Conservation (phyloP, 2,797 vertebrate species). For the Xiphorhynchus erythropygius region DNA sequence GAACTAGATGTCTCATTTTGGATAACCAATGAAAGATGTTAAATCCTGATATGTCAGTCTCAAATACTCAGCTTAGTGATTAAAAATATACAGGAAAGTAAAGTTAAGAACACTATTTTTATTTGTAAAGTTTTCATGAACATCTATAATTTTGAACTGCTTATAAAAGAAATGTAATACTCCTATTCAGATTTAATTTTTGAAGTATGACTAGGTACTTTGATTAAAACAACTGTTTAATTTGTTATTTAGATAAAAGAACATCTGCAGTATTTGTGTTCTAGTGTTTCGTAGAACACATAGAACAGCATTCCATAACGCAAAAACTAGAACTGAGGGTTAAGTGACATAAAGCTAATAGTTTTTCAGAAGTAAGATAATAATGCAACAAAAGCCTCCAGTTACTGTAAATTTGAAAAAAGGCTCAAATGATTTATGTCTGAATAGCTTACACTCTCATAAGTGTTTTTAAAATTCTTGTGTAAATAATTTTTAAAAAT, state of each 20-base stretch:
- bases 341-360: background rate
- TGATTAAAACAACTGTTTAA: background rate
- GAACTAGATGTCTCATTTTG: background rate
- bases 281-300: background rate
- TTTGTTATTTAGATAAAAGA: background rate
- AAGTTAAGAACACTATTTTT: background rate
- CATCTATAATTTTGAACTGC: background rate
- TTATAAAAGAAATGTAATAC: background rate
- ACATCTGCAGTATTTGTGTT: background rate
- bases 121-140: background rate
- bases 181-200: background rate
- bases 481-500: background rate
- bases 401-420: background rate
- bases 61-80: background rate
- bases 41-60: background rate
- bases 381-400: background rate
- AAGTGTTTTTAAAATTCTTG: background rate
- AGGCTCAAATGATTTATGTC: background rate
- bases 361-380: background rate
- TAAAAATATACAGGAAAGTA: background rate
- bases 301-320: background rate
- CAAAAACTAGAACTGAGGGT: background rate
- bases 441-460: background rate
- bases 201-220: background rate
- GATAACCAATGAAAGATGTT: background rate